Base-by-base conservation (phyloP, 2,888 invertebrate genomes). In the Stenichneumon culpator region DNA sequence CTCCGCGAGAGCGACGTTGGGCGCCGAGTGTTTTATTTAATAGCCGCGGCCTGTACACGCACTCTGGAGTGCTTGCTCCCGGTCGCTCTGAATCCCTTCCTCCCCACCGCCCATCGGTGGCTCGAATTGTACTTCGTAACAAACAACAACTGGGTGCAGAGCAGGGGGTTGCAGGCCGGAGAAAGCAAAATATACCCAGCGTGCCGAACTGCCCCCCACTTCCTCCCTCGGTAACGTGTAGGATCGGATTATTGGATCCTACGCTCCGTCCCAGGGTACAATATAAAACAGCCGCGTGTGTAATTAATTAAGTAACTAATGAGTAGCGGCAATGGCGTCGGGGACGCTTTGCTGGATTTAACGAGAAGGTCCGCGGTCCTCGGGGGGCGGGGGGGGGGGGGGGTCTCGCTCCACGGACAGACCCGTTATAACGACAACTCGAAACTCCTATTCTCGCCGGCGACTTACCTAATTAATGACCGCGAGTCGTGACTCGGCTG, bases 231-330 rank as follows among this genome's bases (percentile, higher is more conserved):
- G 89, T 91, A 91, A 90, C 91, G 89, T 63, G 28, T 89, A 91
- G 88, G 86, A 87, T 87, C 88, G 92, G 92, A 93, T 93, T 93
- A 92, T 92, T 92, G 92, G 90, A 89, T 88, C 89, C 86, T 88
- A 85, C 87, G 84, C 84, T 86, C 84, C 81, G 85, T 77, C 87
- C 86, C 86, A 79, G 73, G 72, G 82, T 87, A 89, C 86, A 89
- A 91, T 90, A 92, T 92, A 92, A 91, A 92, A 92, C 88, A 89
- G 86, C 85, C 86, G 87, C 86, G 87, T 87, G 86, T 89, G 91
- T 91, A 92, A 92, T 92, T 91, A 92, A 93, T 92, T 91, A 90
- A 92, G 87, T 90, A 90, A 92, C 90, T 89, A 91, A 92, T 90
- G 88, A 90, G 83, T 82, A 83, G 86, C 54, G 25, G 67, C 84